Conservation (phyloP, 2,113 vertebrate genomes). For the Todiramphus saurophagus region DNA sequence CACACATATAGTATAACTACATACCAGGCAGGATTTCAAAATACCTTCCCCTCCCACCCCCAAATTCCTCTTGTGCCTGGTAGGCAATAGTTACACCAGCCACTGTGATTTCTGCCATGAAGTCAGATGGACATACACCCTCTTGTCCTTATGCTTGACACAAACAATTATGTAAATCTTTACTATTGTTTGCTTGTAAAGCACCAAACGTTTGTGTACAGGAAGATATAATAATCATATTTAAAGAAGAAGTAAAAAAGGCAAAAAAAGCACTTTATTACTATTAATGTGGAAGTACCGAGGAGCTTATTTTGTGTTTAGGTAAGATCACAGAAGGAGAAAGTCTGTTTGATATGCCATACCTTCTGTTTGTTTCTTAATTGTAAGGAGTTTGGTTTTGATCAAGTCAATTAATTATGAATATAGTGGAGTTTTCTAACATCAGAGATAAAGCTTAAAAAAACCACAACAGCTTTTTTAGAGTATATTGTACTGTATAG, state of each 20-base stretch:
- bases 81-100: background rate
- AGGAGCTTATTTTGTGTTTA: slow-evolving; percentile 43
- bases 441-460: slow-evolving; percentile 44
- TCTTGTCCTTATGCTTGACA: background rate
- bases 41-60: background rate
- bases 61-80: background rate
- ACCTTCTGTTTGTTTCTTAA: slow-evolving; percentile 64
- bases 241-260: background rate
- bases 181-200: background rate
- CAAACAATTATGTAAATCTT: background rate
- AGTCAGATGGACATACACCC: background rate
- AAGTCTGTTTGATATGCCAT: slow-evolving; percentile 63
- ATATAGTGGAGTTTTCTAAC: slow-evolving; percentile 37
- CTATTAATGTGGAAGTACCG: background rate
- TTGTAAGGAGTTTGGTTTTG: slow-evolving; percentile 55
- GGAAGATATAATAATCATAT: background rate
- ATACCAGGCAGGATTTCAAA: background rate
- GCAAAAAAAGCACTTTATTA: background rate
- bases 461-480: slow-evolving; percentile 36
- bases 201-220: background rate
- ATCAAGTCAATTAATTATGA: slow-evolving; percentile 64
- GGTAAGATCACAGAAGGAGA: slow-evolving; percentile 50
- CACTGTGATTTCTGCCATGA: background rate
- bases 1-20: no score
- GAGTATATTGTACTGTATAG: slow-evolving; percentile 8